Evolutionary conservation across 1,140 invertebrate species (phyloP).

Genomic region (Brachionus plicatilis): DNA sequence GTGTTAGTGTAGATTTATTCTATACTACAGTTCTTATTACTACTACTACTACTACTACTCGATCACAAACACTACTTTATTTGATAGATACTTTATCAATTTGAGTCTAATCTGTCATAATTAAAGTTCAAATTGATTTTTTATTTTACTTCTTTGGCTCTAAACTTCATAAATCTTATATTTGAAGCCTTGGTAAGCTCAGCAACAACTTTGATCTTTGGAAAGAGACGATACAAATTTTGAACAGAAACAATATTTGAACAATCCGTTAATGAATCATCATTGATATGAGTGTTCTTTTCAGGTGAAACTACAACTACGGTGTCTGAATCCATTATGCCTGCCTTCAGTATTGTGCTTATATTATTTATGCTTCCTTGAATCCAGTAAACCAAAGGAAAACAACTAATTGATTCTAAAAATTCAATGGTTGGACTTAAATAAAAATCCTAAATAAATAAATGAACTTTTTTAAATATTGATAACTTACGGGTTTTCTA

Average conservation of each 20-base stretch:
- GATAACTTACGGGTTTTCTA: constrained; percentile 64
- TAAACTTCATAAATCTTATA: constrained; percentile 98
- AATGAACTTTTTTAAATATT: background rate
- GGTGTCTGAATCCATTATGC: constrained; percentile 30
- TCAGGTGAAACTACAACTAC: constrained; percentile 38
- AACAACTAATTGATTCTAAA: constrained; percentile 88
- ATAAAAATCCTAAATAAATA: background rate
- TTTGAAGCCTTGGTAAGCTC: constrained; percentile 93
- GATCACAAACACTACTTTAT: too few relatives aligned
- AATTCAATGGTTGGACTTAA: constrained; percentile 79
- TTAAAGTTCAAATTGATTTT: too few relatives aligned
- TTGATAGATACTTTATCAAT: too few relatives aligned
- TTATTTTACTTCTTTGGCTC: constrained; percentile 70
- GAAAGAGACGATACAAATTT: constrained; percentile 97
- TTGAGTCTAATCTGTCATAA: too few relatives aligned
- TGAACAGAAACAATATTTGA: constrained; percentile 97
- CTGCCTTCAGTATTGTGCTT: constrained; percentile 23
- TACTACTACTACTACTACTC: too few relatives aligned
- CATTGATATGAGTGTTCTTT: constrained; percentile 65
- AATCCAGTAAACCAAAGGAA: constrained; percentile 92
- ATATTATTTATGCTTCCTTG: constrained; percentile 69
- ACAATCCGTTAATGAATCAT: constrained; percentile 89
- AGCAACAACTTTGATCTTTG: constrained; percentile 92
- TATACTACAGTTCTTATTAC: too few relatives aligned
- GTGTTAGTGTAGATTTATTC: too few relatives aligned